Evolutionary conservation across 2,797 vertebrate species (phyloP), one percentile per base, ranked within the genome.

Genomic region (Myotis pilosus): DNA sequence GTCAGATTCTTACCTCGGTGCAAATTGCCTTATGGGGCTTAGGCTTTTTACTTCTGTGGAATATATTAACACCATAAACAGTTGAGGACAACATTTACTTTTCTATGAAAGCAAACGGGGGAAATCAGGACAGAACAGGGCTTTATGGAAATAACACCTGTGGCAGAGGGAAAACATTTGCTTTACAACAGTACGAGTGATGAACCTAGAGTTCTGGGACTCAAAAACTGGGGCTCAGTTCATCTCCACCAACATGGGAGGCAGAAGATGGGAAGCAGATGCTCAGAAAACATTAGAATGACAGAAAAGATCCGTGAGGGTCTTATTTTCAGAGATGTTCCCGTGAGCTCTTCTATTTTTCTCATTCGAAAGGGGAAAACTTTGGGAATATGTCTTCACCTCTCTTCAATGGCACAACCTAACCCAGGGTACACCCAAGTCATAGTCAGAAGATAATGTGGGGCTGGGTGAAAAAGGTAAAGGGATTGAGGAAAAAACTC

Each of bases 101-200:
- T 93, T 89, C 95, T 44, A 7, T 68, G 62, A 95, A 89, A 88
- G 84, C 78, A 94, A 81, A 89, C 8, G 44, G 41, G 69, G 80
- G 23, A 94, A 95, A 96, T 60, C 16, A 36, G 10, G 69, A 81
- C 55, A 28, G 75, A 91, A 30, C 6, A 72, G 92, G 95, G 85
- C 22, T 51, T 78, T 64, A 3, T 11, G 80, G 44, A 95, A 94
- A 96, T 22, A 69, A 94, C 93, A 96, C 25, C 51, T 76, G 10
- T 51, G 85, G 75, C 3, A 81, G 15, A 49, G 62, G 53, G 94
- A 89, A 96, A 95, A 92, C 15, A 92, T 28, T 82, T 89, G 90
- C 33, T 87, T 74, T 44, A 60, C 38, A 82, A 38, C 23, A 57
- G 10, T 76, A 80, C 30, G n/a, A 92, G 51, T 60, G 93, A 94